A percentile compares a stretch with the other conserved stretches of the same genome.
phyloP scores from a whole-genome alignment of 2,113 vertebrate genomes.

The Microtus ochrogaster region DNA sequence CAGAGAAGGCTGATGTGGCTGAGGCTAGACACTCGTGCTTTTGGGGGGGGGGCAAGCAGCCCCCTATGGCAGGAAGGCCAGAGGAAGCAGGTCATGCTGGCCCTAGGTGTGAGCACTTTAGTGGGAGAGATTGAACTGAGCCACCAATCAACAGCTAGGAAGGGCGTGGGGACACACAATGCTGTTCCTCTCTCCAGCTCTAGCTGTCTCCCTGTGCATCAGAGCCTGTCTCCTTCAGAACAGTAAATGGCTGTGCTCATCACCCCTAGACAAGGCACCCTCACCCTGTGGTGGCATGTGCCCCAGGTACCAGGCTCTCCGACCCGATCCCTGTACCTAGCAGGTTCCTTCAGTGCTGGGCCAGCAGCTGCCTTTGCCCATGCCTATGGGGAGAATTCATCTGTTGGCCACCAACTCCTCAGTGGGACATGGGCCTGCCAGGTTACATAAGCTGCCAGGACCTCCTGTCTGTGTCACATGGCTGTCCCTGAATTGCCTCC shows the following conservation, averaged over 20 bases:
- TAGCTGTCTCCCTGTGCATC: not conserved
- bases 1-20: accelerated
- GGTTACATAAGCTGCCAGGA: not conserved
- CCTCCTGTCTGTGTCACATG: not conserved
- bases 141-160: not conserved
- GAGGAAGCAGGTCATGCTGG: no score
- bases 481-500: accelerated
- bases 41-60: accelerated
- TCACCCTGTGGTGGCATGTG: no score
- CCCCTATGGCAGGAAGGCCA: not conserved
- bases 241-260: accelerated
- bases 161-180: accelerated
- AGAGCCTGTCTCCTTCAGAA: not conserved
- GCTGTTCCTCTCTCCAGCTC: not conserved
- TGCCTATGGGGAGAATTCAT: not conserved
- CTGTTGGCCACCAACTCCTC: not conserved
- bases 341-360: not conserved
- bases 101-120: not conserved
- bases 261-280: not conserved
- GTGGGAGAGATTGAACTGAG: no score
- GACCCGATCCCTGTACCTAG: not conserved
- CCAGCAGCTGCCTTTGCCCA: not conserved
- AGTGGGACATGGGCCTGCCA: not conserved
- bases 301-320: no score
- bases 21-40: not conserved